Evolutionary conservation across 2,888 invertebrate genomes (phyloP), one percentile per base, ranked within the genome.

Genomic region (Trissoscelio sp.): DNA sequence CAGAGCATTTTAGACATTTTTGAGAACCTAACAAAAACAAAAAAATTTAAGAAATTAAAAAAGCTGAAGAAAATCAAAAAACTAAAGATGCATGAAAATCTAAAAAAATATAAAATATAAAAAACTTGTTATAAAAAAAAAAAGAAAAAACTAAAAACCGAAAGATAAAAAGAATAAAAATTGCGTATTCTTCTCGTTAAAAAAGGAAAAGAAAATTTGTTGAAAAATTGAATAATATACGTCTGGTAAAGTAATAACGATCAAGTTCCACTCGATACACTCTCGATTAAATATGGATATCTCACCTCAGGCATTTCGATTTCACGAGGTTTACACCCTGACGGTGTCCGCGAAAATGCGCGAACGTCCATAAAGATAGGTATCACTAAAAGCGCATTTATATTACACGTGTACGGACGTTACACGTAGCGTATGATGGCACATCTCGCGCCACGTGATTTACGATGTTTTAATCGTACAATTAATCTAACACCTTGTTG

Each of bases 401-500:
- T 81, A 75, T 81, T 81, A 81, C 75, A 74, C 57, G 74, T 58
- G 73, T 53, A 51, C 55, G 74, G n/a, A 16, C 55, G 28, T 14
- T 55, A 64, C 64, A 46, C 70, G 69, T n/a, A 44, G 64, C 62
- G 42, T 74, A 83, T 73, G 74, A 57, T 80, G 74, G 42, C 57
- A 87, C 88, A 88, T 87, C 84, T 80, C 82, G 85, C 82, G 82
- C n/a, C n/a, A n/a, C 85, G 85, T 89, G 89, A 91, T 91, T 91
- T 91, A 91, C 90, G 90, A 89, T 86, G 86, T 88, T 90, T 89
- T 91, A 91, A 91, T 91, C 91, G 88, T 85, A 90, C 90, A 91
- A 91, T 91, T 91, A 91, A 91, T 91, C 91, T 91, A 91, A 91
- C 90, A 90, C 91, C 91, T 91, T 91, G 90, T 90, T 90, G 89